A percentile compares a stretch with the other conserved stretches of the same genome.
These are phyloP conservation scores for Rotaria macrura DNA, from an alignment of 2,888 invertebrate species.

Conservation along the genomic window DNA sequence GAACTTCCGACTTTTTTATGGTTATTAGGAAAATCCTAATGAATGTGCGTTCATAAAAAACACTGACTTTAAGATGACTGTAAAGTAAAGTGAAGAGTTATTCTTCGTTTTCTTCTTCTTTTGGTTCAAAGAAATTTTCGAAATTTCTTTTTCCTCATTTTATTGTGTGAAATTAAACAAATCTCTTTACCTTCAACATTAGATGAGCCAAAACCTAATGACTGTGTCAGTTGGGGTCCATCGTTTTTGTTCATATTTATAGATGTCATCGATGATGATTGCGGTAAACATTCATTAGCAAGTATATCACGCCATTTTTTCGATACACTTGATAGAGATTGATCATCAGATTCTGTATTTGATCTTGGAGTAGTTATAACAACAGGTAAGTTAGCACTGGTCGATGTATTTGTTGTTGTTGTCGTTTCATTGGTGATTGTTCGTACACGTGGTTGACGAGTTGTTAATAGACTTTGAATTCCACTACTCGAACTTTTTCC, in stretches of 20 bases:
- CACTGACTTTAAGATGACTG: too few species aligned
- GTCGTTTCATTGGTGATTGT: conserved; percentile 13
- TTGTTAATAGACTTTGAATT: conserved; percentile 9
- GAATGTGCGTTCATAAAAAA: too few species aligned
- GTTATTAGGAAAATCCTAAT: too few species aligned
- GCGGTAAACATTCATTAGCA: conserved; percentile 12
- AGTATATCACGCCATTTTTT: conserved; percentile 16
- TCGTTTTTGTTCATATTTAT: not conserved
- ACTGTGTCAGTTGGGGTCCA: not conserved
- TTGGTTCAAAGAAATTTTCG: too few species aligned
- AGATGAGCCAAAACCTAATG: not conserved
- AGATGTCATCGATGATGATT: not conserved
- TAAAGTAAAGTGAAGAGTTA: too few species aligned
- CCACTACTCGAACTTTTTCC: conserved; percentile 20
- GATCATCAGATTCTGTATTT: conserved; percentile 5
- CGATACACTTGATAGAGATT: not conserved
- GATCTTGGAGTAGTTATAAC: not conserved
- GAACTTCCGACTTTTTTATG: too few species aligned
- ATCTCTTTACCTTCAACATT: not conserved
- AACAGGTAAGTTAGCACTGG: not conserved
- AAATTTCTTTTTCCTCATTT: too few species aligned
- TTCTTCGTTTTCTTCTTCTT: too few species aligned
- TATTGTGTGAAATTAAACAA: too few species aligned
- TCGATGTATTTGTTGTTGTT: not conserved
- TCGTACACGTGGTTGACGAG: not conserved